Conservation (phyloP, 2,888 invertebrate genomes). For the Trypoxylon attenuatum region DNA sequence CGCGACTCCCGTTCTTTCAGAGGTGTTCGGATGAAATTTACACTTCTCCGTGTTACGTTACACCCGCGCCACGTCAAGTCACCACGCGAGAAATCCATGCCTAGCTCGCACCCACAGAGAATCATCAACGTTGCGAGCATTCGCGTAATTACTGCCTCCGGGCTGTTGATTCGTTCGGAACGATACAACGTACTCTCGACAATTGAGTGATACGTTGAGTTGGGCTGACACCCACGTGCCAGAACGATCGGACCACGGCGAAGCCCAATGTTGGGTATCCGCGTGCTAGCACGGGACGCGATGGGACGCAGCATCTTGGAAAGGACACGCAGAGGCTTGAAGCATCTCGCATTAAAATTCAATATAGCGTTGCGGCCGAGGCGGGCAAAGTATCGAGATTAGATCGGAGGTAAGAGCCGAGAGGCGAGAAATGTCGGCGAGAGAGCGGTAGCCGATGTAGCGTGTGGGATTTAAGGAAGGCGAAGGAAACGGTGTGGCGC, state of each 20-base stretch:
- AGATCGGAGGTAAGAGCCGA: slow-evolving; percentile 41
- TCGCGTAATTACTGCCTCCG: too few relatives aligned
- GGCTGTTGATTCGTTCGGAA: too few relatives aligned
- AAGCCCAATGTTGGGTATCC: too few relatives aligned
- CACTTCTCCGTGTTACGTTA: not conserved
- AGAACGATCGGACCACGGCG: too few relatives aligned
- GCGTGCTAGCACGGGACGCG: not conserved
- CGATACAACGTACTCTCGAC: too few relatives aligned
- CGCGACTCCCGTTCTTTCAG: too few relatives aligned
- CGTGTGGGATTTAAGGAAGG: slow-evolving; percentile 57
- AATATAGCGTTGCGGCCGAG: slow-evolving; percentile 37
- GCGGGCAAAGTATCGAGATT: slow-evolving; percentile 43
- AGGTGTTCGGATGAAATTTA: not conserved
- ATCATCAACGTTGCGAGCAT: too few relatives aligned
- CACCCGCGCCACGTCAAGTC: not conserved
- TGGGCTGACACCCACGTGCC: too few relatives aligned
- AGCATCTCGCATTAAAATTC: slow-evolving; percentile 42
- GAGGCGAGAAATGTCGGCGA: slow-evolving; percentile 47
- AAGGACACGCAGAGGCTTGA: slow-evolving; percentile 7
- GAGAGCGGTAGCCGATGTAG: slow-evolving; percentile 49
- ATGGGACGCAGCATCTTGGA: not conserved
- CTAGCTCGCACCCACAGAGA: too few relatives aligned
- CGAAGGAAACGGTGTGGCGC: slow-evolving; percentile 54
- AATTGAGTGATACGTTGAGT: too few relatives aligned
- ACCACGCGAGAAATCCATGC: too few relatives aligned